Percentiles rank a stretch among this genome's conserved stretches.
Evolutionary conservation across 1,140 invertebrate genomes (phyloP).

Genomic region (Phocides pigmalion): DNA sequence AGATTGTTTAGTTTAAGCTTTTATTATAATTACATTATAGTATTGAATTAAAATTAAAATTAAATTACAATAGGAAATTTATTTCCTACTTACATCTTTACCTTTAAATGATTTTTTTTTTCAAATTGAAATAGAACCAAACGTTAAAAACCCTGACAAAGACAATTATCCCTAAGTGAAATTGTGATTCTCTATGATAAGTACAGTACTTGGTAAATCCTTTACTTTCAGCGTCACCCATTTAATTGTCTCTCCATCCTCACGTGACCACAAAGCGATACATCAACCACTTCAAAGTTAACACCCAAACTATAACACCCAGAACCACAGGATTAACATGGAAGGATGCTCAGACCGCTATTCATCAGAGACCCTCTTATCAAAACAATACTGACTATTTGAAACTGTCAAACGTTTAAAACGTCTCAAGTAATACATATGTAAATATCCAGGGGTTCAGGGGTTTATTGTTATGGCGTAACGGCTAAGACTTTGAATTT

Average conservation of each 20-base stretch:
- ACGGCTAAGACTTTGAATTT: conserved; percentile 62
- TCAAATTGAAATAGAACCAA: too few relatives aligned
- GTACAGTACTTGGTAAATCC: too few relatives aligned
- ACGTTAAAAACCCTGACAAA: too few relatives aligned
- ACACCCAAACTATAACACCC: conserved; percentile 34
- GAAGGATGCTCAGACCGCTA: conserved; percentile 3
- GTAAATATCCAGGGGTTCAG: conserved; percentile 60
- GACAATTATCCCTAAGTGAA: too few relatives aligned
- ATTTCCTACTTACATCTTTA: too few relatives aligned
- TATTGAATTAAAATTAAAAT: too few relatives aligned
- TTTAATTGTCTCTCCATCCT: conserved; percentile 1
- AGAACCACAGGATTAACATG: conserved; percentile 24
- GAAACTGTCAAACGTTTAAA: conserved; percentile 75
- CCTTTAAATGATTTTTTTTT: too few relatives aligned
- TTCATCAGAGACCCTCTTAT: conserved; percentile 39
- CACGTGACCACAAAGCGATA: conserved; percentile 9
- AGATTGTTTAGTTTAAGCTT: too few relatives aligned
- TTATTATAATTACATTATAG: too few relatives aligned
- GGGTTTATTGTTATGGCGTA: conserved; percentile 76
- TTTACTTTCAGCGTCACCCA: not conserved
- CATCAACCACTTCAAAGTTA: conserved; percentile 37
- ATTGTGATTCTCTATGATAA: too few relatives aligned
- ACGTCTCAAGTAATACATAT: conserved; percentile 65
- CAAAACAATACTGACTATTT: conserved; percentile 54
- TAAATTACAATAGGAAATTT: too few relatives aligned